Base-by-base conservation (phyloP, 1,140 invertebrate species). In the Pectinophora gossypiella region DNA sequence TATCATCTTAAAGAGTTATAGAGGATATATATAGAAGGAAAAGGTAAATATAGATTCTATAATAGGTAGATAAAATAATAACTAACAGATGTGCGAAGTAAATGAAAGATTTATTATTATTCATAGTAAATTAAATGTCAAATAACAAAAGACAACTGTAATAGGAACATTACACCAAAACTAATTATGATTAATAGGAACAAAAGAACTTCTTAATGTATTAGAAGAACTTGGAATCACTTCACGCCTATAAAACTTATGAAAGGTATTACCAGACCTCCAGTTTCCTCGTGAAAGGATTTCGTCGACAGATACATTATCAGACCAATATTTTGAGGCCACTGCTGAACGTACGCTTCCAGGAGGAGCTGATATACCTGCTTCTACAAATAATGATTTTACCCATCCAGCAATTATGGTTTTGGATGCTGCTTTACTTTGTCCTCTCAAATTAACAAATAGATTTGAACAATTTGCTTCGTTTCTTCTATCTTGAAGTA, bases 341-440 rank as follows among this genome's bases (percentile, higher is more conserved):
- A 43, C 40, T 19, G 40, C 40, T 18, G 40, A 43, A 5, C 40
- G 19, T 43, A 43, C 5, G n/a, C 40, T 43, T 3, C 40, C 40
- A 18, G 40, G 40, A 43, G 40, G 5, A 7, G 40, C 13, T 5
- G 40, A 5, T 19, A 43, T 19, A n/a, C 13, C 13, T 19, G 40
- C 40, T 7, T 43, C 40, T 10, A 3, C 6, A 9, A 43, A n/a
- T n/a, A 19, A 43, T 9, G 40, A 9, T 43, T 43, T 43, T 5
- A 43, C n/a, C 40, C 40, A 43, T 3, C 16, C 19, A 3, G 40
- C 40, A 18, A 43, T 19, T 3, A 43, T 19, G 6, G 40, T 43
- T 19, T n/a, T 3, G 15, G 40, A 43, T 18, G 40, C 40, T 19
- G 40, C 15, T 13, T 43, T 43, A 19, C 3, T 3, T 19, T 43